Percentiles rank a stretch among this genome's conserved stretches.
Evolutionary conservation across 2,113 vertebrate genomes (phyloP).

Genomic region (Petroica traversi): DNA sequence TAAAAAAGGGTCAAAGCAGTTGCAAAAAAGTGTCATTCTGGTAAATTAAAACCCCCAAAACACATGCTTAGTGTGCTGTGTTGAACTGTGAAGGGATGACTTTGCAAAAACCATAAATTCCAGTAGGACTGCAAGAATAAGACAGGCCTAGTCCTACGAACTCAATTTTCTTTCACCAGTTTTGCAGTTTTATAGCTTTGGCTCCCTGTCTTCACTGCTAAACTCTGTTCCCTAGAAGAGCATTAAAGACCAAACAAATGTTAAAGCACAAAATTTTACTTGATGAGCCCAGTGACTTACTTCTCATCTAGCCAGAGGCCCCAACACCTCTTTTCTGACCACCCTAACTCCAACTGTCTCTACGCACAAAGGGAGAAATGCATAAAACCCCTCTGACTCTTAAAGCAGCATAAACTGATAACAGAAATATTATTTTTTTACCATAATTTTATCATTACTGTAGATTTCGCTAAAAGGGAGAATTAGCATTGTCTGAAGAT

Average conservation of each 20-base stretch:
- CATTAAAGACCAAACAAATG: background rate
- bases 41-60: background rate
- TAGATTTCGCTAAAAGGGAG: background rate
- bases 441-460: background rate
- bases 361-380: background rate
- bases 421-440: background rate
- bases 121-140: background rate
- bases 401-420: background rate
- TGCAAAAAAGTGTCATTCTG: background rate
- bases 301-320: background rate
- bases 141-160: background rate
- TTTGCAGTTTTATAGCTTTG: background rate
- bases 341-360: background rate
- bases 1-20: background rate
- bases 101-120: background rate
- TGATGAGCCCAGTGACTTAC: background rate
- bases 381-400: background rate
- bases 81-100: background rate
- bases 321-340: background rate
- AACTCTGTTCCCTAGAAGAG: background rate
- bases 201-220: background rate
- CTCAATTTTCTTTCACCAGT: background rate
- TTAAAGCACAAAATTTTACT: background rate
- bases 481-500: background rate
- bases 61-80: background rate